Percentiles rank a stretch among this genome's conserved stretches.
These are phyloP conservation scores for Ormyrus pomaceus DNA, from an alignment of 2,888 invertebrate genomes.

Conservation along the genomic window DNA sequence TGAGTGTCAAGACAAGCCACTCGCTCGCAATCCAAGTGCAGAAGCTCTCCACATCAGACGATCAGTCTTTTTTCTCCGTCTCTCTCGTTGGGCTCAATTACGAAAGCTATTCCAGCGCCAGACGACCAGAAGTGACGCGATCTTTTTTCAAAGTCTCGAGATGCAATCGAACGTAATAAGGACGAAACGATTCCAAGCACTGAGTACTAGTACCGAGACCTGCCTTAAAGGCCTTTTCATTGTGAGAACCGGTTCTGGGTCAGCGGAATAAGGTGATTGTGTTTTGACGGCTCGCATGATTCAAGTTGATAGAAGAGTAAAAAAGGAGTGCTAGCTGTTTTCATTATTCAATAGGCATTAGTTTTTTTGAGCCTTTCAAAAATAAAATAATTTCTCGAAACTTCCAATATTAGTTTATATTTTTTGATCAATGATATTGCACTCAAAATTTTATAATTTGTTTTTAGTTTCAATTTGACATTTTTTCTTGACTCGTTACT, in stretches of 20 bases:
- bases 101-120: slow-evolving; percentile 31
- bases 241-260: slow-evolving; percentile 28
- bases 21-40: slow-evolving; percentile 9
- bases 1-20: slow-evolving; percentile 16
- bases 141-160: not conserved
- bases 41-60: not conserved
- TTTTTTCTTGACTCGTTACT: no score
- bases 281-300: slow-evolving; percentile 30
- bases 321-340: no score
- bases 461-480: no score
- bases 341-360: no score
- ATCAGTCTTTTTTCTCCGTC: slow-evolving; percentile 18
- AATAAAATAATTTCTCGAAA: no score
- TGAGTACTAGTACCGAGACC: not conserved
- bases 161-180: slow-evolving; percentile 31
- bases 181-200: not conserved
- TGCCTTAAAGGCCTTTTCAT: not conserved
- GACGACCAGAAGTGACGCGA: slow-evolving; percentile 7
- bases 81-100: slow-evolving; percentile 23
- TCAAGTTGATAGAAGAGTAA: slow-evolving; percentile 10
- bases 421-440: no score
- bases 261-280: slow-evolving; percentile 21
- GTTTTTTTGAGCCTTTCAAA: no score
- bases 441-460: no score
- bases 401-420: no score